A percentile compares a stretch with the other conserved stretches of the same genome.
Conservation (phyloP, 1,140 invertebrate genomes). For the Drosophila azteca region DNA sequence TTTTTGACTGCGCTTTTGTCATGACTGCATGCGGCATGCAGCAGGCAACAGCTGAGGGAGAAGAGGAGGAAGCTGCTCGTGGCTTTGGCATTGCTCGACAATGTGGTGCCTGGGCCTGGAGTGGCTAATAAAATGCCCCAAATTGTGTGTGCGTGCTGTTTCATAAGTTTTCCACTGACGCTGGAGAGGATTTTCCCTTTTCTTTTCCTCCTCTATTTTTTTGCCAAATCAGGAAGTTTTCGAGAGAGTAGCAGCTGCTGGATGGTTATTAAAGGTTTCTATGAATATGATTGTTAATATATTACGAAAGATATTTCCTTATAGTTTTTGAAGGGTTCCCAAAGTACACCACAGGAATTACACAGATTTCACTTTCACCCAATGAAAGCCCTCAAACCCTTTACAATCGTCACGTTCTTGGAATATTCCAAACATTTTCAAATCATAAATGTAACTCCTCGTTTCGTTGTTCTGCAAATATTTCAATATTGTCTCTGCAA, state of each 20-base stretch:
- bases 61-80: constrained; percentile 29
- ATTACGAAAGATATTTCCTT: too few species aligned
- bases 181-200: constrained; percentile 13
- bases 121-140: constrained; percentile 57
- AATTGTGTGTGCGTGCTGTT: constrained; percentile 56
- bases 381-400: too few species aligned
- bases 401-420: too few species aligned
- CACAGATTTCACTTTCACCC: too few species aligned
- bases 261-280: not conserved
- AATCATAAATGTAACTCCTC: constrained; percentile 3
- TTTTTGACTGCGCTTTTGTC: constrained; percentile 54
- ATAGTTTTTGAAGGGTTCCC: too few species aligned
- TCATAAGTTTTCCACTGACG: constrained; percentile 34
- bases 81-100: constrained; percentile 49
- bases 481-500: constrained; percentile 7
- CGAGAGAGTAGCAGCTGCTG: not conserved
- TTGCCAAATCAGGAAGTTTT: constrained; percentile 11
- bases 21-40: constrained; percentile 34
- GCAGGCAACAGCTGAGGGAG: constrained; percentile 12
- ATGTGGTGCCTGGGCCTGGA: constrained; percentile 33
- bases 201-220: not conserved
- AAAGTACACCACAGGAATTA: too few species aligned
- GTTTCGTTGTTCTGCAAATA: constrained; percentile 4
- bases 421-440: not conserved
- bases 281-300: not conserved